Base-by-base conservation (phyloP, 2,797 vertebrate species). In the Nyctalus aviator region DNA sequence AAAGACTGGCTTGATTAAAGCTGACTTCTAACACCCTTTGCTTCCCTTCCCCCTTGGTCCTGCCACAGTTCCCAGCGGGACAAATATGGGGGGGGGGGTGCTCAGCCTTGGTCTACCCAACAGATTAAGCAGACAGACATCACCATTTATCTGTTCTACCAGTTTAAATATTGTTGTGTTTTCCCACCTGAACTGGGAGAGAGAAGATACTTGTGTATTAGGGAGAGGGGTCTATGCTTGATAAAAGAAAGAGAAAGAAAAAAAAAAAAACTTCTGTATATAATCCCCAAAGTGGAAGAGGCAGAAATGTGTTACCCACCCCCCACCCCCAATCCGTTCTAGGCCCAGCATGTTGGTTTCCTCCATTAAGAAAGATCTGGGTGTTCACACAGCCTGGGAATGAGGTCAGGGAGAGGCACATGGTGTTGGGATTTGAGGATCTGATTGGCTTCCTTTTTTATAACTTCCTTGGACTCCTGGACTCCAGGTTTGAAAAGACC, bases 41-140 rank as follows among this genome's bases (percentile, higher is more conserved):
- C 23, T 46, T 81, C n/a, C 37, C 8, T 37, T 77, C 32, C 32
- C 59, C 32, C 48, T 30, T 79, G 66, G 17, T 88, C 62, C 25
- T 55, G 66, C 30, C 75, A 9, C 50, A 78, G n/a, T 90, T 90
- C 44, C 23, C 72, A 78, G 62, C 17, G 41, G 35, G 30, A 44
- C n/a, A 91, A 84, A 91, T 88, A 41, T 12, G 27, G 13, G 21
- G 20, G 44, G 10, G 20, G 15, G 37, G 20, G 15, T 30, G 4
- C 30, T 86, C 72, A 71, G 50, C 46, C 53, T 90, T 84, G 84
- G 48, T 79, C 79, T 86, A 93, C 59, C 59, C 46, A 94, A 50
- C 25, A 90, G 53, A 76, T 72, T 76, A 41, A 84, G 93, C 93
- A 94, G 48, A 90, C 76, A 93, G 90, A 83, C 14, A 79, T 64